Evolutionary conservation across 2,797 vertebrate species (phyloP), one percentile per base, ranked within the genome.

Genomic region (Sphenodon punctatus): DNA sequence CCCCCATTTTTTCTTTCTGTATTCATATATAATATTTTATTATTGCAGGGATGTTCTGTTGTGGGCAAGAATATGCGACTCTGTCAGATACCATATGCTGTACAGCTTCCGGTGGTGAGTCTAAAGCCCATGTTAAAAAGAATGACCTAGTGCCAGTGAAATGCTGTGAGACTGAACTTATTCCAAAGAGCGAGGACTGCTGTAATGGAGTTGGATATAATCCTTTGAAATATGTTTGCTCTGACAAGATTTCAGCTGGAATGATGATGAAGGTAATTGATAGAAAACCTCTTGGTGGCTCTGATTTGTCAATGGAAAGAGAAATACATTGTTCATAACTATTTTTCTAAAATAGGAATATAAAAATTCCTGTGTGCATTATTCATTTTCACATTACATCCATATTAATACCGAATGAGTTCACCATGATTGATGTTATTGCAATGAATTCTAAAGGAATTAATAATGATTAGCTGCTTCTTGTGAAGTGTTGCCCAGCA

Each of bases 141-240:
- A 97, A 96, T 92, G 94, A 93, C 93, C 96, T 94, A 10, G 93
- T 95, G 90, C 95, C 94, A 84, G 94, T 96, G 90, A 97, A 96
- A 95, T 99, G 98, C 96, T 98, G 98, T 84, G 97, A 96, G 88
- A 97, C 97, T 86, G 96, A 97, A 92, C 96, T 98, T 94, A 97
- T 98, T 94, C 95, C 93, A 90, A 94, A 95, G 92, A 97, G 94
- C 27, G 95, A 97, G 92, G 92, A 95, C 94, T 98, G 98, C 95
- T 98, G 98, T 94, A 97, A 95, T 86, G 97, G 97, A 87, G 95
- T 97, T 92, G 97, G 97, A 89, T 98, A 98, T 91, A 95, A 98
- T 95, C 97, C 97, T 85, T 93, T 94, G 87, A 96, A 96, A 92
- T 96, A 97, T 87, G 96, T 98, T 94, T 99, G 98, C 91, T 97